Evolutionary conservation across 1,140 invertebrate genomes (phyloP).

Genomic region (Batillaria attramentaria): DNA sequence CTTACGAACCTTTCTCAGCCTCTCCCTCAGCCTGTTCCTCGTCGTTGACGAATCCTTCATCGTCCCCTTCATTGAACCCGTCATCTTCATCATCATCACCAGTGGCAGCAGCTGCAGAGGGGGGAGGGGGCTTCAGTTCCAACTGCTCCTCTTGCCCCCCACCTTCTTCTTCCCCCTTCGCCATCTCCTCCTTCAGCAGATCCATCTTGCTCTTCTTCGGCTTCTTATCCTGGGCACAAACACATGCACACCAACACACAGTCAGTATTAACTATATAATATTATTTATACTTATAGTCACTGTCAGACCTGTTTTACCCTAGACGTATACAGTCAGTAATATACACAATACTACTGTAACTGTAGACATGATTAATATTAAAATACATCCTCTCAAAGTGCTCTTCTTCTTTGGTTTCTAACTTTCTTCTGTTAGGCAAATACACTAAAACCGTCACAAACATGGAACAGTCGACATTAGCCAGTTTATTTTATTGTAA

Average conservation of each 20-base stretch:
- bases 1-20: slow-evolving; percentile 10
- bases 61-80: slow-evolving; percentile 52
- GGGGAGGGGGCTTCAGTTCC: slow-evolving; percentile 27
- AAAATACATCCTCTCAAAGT: no score
- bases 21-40: not conserved
- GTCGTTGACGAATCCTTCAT: slow-evolving; percentile 30
- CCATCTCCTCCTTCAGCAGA: slow-evolving; percentile 35
- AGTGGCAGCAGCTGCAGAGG: not conserved
- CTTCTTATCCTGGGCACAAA: slow-evolving; percentile 25
- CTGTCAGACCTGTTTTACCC: no score
- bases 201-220: slow-evolving; percentile 32
- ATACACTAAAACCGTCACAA: no score
- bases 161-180: slow-evolving; percentile 49
- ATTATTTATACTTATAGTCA: not conserved
- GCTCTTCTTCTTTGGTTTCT: no score
- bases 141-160: slow-evolving; percentile 35
- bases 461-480: no score
- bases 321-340: no score
- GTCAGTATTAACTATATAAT: not conserved
- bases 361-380: no score
- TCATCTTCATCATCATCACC: slow-evolving; percentile 5
- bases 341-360: no score
- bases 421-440: no score
- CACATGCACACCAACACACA: not conserved
- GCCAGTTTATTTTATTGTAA: no score